phyloP scores from a whole-genome alignment of 2,888 invertebrate species.

The Chymomyza fuscimana region DNA sequence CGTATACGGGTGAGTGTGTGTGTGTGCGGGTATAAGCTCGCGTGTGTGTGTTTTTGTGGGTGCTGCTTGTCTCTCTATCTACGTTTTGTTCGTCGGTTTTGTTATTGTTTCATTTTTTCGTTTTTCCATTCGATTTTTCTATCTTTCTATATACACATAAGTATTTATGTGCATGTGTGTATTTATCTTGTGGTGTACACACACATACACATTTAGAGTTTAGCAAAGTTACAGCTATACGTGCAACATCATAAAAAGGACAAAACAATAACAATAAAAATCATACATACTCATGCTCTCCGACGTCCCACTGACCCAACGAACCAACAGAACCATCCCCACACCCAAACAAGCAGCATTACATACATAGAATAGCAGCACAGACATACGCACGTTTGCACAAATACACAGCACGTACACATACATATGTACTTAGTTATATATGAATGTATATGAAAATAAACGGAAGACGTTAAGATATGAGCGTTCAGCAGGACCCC shows the following conservation, averaged over 20 bases:
- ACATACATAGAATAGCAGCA: conserved; percentile 5
- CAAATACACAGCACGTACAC: conserved; percentile 11
- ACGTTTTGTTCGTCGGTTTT: conserved; percentile 36
- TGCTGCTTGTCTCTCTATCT: conserved; percentile 7
- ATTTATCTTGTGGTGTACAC: not conserved
- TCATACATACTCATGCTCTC: conserved; percentile 62
- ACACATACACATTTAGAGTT: conserved; percentile 20
- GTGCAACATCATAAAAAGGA: conserved; percentile 69
- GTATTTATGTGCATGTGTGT: conserved; percentile 6
- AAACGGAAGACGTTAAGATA: conserved; percentile 58
- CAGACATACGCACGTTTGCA: conserved; percentile 16
- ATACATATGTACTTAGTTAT: conserved; percentile 17
- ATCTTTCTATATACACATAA: conserved; percentile 12
- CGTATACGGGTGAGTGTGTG: conserved; percentile 32
- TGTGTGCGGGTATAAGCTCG: not conserved
- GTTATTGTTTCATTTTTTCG: conserved; percentile 68
- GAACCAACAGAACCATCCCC: conserved; percentile 35
- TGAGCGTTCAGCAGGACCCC: conserved; percentile 33
- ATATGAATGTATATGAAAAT: conserved; percentile 44
- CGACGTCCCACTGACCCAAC: conserved; percentile 27
- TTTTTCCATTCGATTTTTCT: conserved; percentile 55
- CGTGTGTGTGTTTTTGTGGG: conserved; percentile 8
- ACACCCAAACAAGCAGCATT: conserved; percentile 16
- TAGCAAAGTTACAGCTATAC: conserved; percentile 39
- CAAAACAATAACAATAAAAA: conserved; percentile 77